These are phyloP conservation scores for Volucella bombylans DNA, from an alignment of 2,888 invertebrate genomes.

Conservation along the genomic window DNA sequence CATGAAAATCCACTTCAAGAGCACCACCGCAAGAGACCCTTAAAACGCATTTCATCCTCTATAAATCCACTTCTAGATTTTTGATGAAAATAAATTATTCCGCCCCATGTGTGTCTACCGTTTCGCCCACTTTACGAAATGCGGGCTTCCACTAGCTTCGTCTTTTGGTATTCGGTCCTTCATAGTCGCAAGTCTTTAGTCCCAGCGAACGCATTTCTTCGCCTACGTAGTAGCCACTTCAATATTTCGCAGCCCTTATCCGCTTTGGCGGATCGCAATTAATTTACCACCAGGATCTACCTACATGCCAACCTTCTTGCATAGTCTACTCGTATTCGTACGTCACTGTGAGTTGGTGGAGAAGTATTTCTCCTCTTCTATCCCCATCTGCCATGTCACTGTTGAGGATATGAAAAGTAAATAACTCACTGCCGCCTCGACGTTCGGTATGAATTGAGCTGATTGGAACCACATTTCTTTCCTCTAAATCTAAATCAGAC, in stretches of 20 bases:
- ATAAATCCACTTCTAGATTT: constrained; percentile 58
- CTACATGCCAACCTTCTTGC: constrained; percentile 22
- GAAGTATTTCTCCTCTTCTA: too few relatives aligned
- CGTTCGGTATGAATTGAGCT: constrained; percentile 22
- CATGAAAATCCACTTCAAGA: constrained; percentile 6
- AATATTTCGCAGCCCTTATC: constrained; percentile 52
- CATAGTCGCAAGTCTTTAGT: neutral
- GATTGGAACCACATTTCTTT: constrained; percentile 42
- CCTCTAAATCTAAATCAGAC: too few relatives aligned
- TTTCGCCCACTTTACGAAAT: constrained; percentile 57
- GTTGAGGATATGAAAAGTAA: constrained; percentile 31
- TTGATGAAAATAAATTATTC: constrained; percentile 68
- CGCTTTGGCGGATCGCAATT: constrained; percentile 57
- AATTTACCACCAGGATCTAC: constrained; percentile 61
- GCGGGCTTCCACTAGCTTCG: neutral
- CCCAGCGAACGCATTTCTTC: constrained; percentile 41
- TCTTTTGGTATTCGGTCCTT: too few relatives aligned
- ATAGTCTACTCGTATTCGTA: neutral
- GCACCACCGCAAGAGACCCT: constrained; percentile 10
- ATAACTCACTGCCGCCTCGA: constrained; percentile 50
- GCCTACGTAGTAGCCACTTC: constrained; percentile 42
- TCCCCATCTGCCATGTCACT: constrained; percentile 1
- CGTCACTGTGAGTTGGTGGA: constrained; percentile 1
- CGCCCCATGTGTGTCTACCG: constrained; percentile 54
- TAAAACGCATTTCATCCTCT: constrained; percentile 28